Conservation (phyloP, 2,797 vertebrate species). For the Esox masquinongy region DNA sequence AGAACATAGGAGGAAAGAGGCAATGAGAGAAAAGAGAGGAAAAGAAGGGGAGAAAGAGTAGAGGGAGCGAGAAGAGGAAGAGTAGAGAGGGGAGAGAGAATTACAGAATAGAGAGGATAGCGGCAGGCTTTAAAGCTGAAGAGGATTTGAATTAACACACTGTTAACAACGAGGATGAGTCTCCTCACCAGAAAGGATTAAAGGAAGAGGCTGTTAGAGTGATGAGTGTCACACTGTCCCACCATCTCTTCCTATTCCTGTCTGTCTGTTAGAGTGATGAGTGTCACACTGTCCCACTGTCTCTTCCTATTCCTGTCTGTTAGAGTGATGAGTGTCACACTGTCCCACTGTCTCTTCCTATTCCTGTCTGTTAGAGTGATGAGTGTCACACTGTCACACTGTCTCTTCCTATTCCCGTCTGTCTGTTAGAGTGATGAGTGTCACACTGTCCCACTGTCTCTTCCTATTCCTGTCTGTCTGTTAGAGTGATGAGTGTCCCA, state of each 20-base stretch:
- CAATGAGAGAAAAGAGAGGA: background rate
- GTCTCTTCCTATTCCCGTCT: no score
- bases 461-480: background rate
- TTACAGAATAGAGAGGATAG: slow-evolving; percentile 11
- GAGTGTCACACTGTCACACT: no score
- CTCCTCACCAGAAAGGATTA: slow-evolving; percentile 52
- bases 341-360: no score
- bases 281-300: no score
- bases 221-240: slow-evolving; percentile 15
- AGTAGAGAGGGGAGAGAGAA: slow-evolving; percentile 2
- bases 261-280: no score
- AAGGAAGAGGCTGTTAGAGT: slow-evolving; percentile 26
- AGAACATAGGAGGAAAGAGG: no score
- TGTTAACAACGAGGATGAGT: slow-evolving; percentile 56
- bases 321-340: no score
- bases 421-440: no score
- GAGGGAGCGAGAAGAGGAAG: background rate
- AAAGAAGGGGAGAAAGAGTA: background rate
- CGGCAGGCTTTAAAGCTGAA: slow-evolving; percentile 24
- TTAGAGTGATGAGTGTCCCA: background rate
- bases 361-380: no score
- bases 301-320: no score
- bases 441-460: no score
- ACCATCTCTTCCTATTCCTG: no score
- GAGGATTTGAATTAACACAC: slow-evolving; percentile 57